Evolutionary conservation across 2,113 vertebrate genomes (phyloP).

Genomic region (Istiophorus platypterus): DNA sequence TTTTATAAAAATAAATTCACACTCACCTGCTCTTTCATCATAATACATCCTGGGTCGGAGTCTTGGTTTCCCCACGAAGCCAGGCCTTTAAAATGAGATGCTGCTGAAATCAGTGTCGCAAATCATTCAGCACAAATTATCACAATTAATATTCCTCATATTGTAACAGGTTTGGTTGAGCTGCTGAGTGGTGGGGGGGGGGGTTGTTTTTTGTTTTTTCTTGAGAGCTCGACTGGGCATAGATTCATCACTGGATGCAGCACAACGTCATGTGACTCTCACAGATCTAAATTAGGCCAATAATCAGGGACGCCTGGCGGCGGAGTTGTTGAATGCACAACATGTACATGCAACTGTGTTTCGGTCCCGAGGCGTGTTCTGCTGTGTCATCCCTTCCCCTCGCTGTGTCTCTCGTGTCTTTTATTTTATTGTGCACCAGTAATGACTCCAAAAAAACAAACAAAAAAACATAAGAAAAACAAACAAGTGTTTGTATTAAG

Average conservation of each 20-base stretch:
- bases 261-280: conserved; percentile 56
- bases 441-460: background rate
- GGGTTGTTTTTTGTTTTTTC: background rate
- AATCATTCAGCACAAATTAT: background rate
- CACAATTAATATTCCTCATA: background rate
- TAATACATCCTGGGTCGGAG: no score
- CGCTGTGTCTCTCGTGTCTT: background rate
- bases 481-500: background rate
- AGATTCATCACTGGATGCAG: conserved; percentile 52
- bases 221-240: conserved; percentile 33
- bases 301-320: conserved; percentile 71
- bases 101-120: background rate
- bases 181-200: conserved; percentile 13
- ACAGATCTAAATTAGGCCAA: conserved; percentile 75
- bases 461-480: no score
- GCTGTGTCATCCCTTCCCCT: conserved; percentile 46
- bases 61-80: background rate
- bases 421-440: background rate
- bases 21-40: background rate
- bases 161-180: conserved; percentile 16
- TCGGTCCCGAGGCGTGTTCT: conserved; percentile 56
- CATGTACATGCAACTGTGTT: conserved; percentile 52
- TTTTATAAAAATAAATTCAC: background rate
- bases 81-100: background rate
- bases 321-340: conserved; percentile 65